phyloP scores from a whole-genome alignment of 2,888 invertebrate species.

The Hydraecia micacea region DNA sequence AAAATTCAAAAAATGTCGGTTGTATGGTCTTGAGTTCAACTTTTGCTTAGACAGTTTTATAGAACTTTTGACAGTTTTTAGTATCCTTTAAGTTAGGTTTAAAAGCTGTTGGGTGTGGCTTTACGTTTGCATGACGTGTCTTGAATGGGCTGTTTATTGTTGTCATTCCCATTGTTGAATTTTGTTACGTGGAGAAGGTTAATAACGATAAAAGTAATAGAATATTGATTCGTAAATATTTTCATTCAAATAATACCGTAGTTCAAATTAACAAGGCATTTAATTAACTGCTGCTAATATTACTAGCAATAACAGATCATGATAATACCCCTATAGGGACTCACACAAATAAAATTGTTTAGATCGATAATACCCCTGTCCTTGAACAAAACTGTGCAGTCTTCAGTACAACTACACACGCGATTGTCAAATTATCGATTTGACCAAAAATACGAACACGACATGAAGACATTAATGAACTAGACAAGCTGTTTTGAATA shows the following conservation, averaged over 20 bases:
- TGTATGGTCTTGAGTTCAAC: conserved; percentile 6
- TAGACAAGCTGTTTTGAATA: conserved; percentile 1
- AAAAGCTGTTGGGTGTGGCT: conserved; percentile 25
- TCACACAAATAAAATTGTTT: conserved; percentile 15
- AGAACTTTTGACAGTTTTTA: conserved; percentile 11
- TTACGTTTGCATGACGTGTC: conserved; percentile 41
- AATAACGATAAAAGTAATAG: background rate
- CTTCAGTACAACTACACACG: conserved; percentile 40
- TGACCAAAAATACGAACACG: conserved; percentile 31
- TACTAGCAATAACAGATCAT: background rate
- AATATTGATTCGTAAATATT: background rate
- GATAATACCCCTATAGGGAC: conserved; percentile 1
- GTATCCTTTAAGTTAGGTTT: conserved; percentile 17
- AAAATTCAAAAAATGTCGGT: conserved; percentile 24
- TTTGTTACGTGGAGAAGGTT: background rate
- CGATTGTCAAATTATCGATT: conserved; percentile 54
- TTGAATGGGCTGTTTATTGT: background rate
- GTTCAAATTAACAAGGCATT: background rate
- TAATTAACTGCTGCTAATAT: conserved; percentile 1
- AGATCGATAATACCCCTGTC: conserved; percentile 23
- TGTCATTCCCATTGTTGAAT: background rate
- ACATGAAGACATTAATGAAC: conserved; percentile 23
- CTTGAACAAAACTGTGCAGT: conserved; percentile 47
- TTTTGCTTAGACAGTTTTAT: conserved; percentile 24
- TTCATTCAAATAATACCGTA: background rate